Evolutionary conservation across 2,797 vertebrate species (phyloP), one percentile per base, ranked within the genome.

Genomic region (Eulemur mongoz): DNA sequence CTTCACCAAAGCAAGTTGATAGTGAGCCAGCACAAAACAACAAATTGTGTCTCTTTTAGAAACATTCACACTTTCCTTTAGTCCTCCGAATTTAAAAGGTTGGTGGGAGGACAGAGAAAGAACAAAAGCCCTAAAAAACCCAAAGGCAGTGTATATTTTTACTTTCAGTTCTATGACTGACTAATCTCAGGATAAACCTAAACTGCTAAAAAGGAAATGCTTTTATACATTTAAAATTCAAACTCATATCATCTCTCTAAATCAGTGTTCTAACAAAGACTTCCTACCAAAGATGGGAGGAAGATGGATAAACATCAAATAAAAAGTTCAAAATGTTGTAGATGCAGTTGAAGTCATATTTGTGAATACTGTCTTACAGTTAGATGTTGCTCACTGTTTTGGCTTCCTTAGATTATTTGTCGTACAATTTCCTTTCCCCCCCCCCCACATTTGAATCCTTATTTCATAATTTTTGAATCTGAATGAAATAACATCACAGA

Each of bases 1-100:
- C 35, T 50, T 75, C 67, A 38, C 17, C 43, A 91, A 50, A 75
- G 38, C n/a, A 69, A 63, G 9, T 35, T 32, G 43, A 59, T 25
- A 79, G 59, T n/a, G 63, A 96, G 32, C 43, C 30, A 38, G 43
- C 11, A 22, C 38, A 82, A 40, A 84, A 40, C 32, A 65, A 57
- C 70, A 57, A 73, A 76, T 50, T 67, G 38, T 82, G 23, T 82
- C 43, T 25, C 57, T 95, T 79, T 95, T 59, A 91, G 79, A n/a
- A 97, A 73, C 61, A 79, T 87, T 84, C 63, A 88, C 40, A 87
- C 69, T 81, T 89, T 43, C 45, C 30, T 86, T 89, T 81, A 70
- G 40, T 91, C n/a, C 27, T 92, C 87, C 78, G 79, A 92, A 93
- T 97, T 90, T 89, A 92, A 92, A 87, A 90, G 8, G 23, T 79